Conservation (phyloP, 1,140 invertebrate species). For the Agrypnia vestita region DNA sequence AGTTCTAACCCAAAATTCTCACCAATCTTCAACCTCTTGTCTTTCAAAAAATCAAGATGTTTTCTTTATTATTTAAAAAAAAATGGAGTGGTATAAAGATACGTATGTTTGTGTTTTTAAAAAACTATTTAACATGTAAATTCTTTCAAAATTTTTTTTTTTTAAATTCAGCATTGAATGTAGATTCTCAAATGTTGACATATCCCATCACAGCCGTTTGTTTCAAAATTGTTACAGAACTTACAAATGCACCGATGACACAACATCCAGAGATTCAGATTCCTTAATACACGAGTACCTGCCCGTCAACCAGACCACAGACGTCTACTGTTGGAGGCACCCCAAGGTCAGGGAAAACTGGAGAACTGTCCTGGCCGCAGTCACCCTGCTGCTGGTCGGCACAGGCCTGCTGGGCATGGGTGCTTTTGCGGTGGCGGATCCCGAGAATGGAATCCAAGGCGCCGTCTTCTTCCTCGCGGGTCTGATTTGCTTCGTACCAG, state of each 20-base stretch:
- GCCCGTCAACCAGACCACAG: conserved; percentile 74
- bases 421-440: conserved; percentile 80
- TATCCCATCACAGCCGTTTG: neutral
- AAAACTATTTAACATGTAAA: no score
- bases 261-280: conserved; percentile 84
- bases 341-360: conserved; percentile 89
- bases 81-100: no score
- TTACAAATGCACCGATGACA: conserved; percentile 79
- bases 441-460: conserved; percentile 81
- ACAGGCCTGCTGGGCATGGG: conserved; percentile 83
- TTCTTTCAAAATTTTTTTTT: no score
- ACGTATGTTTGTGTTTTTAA: no score
- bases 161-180: no score
- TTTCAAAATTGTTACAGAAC: conserved; percentile 72
- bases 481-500: conserved; percentile 86
- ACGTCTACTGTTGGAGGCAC: conserved; percentile 83
- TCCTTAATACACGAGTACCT: conserved; percentile 86
- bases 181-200: conserved; percentile 17
- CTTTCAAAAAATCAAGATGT: no score
- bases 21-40: no score
- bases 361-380: conserved; percentile 86
- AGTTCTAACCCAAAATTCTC: no score
- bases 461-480: conserved; percentile 87
- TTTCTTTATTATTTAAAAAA: no score
- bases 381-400: conserved; percentile 83